Conservation (phyloP, 2,113 vertebrate species). For the Tetraodon nigroviridis region DNA sequence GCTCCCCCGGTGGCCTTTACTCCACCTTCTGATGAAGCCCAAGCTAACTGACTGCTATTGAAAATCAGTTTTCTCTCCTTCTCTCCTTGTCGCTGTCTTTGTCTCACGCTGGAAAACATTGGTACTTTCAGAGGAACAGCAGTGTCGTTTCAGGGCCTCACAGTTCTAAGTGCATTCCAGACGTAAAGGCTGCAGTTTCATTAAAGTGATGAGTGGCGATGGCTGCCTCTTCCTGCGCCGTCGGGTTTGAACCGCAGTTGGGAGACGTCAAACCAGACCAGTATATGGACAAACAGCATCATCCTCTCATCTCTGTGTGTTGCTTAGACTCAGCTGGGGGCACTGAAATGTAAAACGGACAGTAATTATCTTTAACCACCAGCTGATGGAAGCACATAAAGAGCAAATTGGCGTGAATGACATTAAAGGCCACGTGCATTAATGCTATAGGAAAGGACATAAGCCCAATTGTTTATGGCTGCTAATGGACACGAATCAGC, state of each 20-base stretch:
- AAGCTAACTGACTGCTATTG: conserved; percentile 54
- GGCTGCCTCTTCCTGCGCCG: conserved; percentile 34
- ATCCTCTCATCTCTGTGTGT: conserved; percentile 10
- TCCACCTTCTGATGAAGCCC: conserved; percentile 44
- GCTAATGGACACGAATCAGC: no score
- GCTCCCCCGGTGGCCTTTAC: conserved; percentile 42
- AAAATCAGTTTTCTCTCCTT: conserved; percentile 24
- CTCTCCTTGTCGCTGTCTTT: conserved; percentile 1
- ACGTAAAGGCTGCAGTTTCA: conserved; percentile 3
- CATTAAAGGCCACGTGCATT: no score
- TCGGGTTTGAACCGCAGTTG: conserved; percentile 13
- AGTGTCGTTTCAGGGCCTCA: conserved; percentile 31
- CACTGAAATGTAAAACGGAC: conserved; percentile 7
- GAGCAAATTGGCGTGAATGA: no score
- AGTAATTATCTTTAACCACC: conserved; percentile 16
- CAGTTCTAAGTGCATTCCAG: neutral
- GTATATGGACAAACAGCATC: conserved; percentile 37
- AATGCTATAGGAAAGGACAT: no score
- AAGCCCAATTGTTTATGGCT: no score
- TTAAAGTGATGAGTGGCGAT: conserved; percentile 3
- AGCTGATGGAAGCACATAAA: conserved; percentile 10
- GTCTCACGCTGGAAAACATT: conserved; percentile 8
- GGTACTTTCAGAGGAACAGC: conserved; percentile 26
- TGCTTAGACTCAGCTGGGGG: conserved; percentile 9
- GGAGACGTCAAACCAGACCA: conserved; percentile 33